A percentile compares a stretch with the other conserved stretches of the same genome.
These are phyloP conservation scores for Punctoribates punctum DNA, from an alignment of 2,888 invertebrate genomes.

Conservation along the genomic window DNA sequence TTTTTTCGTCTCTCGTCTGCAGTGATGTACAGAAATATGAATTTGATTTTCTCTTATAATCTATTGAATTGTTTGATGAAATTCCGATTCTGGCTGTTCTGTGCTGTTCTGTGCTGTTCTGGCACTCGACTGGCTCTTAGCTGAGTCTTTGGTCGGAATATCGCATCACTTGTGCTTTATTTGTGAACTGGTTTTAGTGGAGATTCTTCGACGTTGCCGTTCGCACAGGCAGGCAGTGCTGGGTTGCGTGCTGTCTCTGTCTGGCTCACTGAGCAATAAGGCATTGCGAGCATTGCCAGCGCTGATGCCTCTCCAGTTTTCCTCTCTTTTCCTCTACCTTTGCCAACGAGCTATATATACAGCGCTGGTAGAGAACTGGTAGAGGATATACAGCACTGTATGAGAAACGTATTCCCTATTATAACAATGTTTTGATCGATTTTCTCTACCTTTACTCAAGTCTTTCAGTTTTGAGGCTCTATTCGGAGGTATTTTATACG, in stretches of 20 bases:
- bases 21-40: constrained; percentile 3
- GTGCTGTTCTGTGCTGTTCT: background rate
- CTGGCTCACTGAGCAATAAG: constrained; percentile 35
- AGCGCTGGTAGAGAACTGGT: background rate
- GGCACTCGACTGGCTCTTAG: background rate
- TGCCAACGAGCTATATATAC: constrained; percentile 20
- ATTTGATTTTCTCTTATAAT: constrained; percentile 19
- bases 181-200: constrained; percentile 15
- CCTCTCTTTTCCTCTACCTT: constrained; percentile 21
- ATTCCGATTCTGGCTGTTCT: constrained; percentile 6
- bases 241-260: constrained; percentile 26
- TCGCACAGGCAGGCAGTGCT: background rate
- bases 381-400: background rate
- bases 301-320: background rate
- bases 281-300: constrained; percentile 19
- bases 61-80: constrained; percentile 28
- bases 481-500: constrained; percentile 24
- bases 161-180: background rate
- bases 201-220: constrained; percentile 11
- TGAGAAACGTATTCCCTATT: constrained; percentile 18
- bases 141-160: background rate
- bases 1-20: background rate
- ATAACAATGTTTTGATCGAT: constrained; percentile 36
- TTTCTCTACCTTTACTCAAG: constrained; percentile 30
- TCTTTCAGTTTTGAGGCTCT: constrained; percentile 7